Base-by-base conservation (phyloP, 2,113 vertebrate species). In the Stigmatopora nigra region DNA sequence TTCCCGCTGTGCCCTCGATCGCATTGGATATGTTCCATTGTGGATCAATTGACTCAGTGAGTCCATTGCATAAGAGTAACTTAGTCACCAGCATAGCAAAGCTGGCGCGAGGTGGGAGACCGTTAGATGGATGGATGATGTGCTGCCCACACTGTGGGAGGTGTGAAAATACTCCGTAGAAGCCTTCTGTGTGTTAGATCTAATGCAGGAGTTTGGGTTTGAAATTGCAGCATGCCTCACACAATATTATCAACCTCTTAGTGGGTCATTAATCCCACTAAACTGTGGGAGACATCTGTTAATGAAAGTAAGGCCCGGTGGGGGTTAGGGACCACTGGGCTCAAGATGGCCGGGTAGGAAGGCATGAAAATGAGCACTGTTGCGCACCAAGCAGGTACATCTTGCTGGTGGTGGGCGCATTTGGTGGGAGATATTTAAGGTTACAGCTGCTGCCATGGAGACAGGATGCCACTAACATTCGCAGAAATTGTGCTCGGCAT, bases 241-340 rank as follows among this genome's bases (percentile, higher is more conserved):
- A 69, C 58, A 76, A 83, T 69, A 77, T 73, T 78, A 67, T 78
- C 81, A 77, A 86, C 70, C 79, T 76, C 82, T 81, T 45, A 68
- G 77, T 69, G 83, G 70, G 81, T 81, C 84, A 81, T 85, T 82
- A 85, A 84, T 86, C 82, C 83, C 86, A 84, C 79, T 80, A 70
- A 81, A 81, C 79, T 70, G 75, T 62, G 41, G 76, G 77, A 80
- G 80, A 80, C 74, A 77, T 78, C 77, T 56, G 68, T 76, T 83
- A 80, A 85, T 80, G 71, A 78, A 83, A 68, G 45, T 53, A 77
- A 71, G 75, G 70, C 77, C 75, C 62, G 59, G 74, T 72, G 68
- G 59, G 76, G 82, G 78, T 73, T 79, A 80, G 63, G 75, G 78
- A 67, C 71, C 59, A 44, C 77, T 84, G 78, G 70, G 75, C 77